phyloP scores from a whole-genome alignment of 1,140 invertebrate genomes.

The Gryon sp. region DNA sequence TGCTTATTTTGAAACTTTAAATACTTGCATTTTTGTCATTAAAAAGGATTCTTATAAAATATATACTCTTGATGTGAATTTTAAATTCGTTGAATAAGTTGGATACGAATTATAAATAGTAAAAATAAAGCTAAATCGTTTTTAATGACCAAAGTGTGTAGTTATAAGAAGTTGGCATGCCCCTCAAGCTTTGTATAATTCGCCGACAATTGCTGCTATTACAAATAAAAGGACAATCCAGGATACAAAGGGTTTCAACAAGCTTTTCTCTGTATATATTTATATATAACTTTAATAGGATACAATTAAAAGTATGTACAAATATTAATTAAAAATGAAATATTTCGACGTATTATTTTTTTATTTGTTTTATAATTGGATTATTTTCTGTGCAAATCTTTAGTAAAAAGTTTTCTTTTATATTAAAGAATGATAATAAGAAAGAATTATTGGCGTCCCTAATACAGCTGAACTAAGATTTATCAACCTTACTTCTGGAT shows the following conservation, averaged over 20 bases:
- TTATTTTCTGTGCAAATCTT: too few species aligned
- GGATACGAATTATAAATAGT: slow-evolving; percentile 3
- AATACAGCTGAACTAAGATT: slow-evolving; percentile 28
- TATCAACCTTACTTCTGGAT: slow-evolving; percentile 61
- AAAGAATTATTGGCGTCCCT: too few species aligned
- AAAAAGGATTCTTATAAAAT: slow-evolving; percentile 56
- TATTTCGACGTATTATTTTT: too few species aligned
- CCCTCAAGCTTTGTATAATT: slow-evolving; percentile 61
- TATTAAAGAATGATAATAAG: too few species aligned
- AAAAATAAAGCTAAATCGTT: slow-evolving; percentile 34
- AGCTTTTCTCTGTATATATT: too few species aligned
- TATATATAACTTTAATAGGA: too few species aligned
- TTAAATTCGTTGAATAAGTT: slow-evolving; percentile 8
- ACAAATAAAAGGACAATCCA: slow-evolving; percentile 54
- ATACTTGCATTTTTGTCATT: slow-evolving; percentile 37
- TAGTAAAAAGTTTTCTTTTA: too few species aligned
- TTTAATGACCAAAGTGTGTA: slow-evolving; percentile 47
- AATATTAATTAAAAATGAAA: too few species aligned
- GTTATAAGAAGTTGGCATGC: slow-evolving; percentile 58
- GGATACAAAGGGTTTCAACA: slow-evolving; percentile 42
- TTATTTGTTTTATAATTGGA: too few species aligned
- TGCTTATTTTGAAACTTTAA: slow-evolving; percentile 55
- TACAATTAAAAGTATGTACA: too few species aligned
- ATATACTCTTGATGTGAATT: background rate
- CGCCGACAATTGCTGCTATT: slow-evolving; percentile 55